phyloP scores from a whole-genome alignment of 1,140 invertebrate species.

The Yoshiicerus persimilis region DNA sequence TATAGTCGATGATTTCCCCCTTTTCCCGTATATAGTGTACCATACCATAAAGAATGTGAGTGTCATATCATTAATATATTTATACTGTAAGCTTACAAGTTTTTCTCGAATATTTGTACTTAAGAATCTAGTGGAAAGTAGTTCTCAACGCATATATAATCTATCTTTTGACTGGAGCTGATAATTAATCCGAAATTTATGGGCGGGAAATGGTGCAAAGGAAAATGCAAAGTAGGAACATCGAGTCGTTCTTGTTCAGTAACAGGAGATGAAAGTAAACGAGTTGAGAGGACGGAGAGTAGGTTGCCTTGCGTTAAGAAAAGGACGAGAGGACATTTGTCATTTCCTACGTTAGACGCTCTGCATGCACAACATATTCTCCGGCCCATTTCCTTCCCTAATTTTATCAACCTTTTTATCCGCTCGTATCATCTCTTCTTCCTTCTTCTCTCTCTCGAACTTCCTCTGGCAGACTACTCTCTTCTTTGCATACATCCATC shows the following conservation, averaged over 20 bases:
- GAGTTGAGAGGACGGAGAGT: neutral
- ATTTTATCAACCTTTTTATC: conserved; percentile 29
- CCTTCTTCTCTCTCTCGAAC: neutral
- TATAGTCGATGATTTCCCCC: no score
- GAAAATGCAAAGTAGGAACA: neutral
- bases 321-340: conserved; percentile 20
- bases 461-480: neutral
- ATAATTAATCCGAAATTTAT: conserved; percentile 30
- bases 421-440: conserved; percentile 1
- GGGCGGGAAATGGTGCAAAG: neutral
- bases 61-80: neutral
- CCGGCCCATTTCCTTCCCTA: conserved; percentile 25
- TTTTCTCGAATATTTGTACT: neutral
- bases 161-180: neutral
- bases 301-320: neutral
- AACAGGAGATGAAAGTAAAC: conserved; percentile 16
- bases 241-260: neutral
- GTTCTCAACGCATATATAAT: neutral
- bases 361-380: conserved; percentile 17
- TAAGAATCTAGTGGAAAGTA: neutral
- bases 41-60: no score
- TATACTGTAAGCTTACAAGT: neutral
- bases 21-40: no score
- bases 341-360: conserved; percentile 9
- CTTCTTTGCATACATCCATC: neutral